These are phyloP conservation scores for Melanocharis versteri DNA, from an alignment of 2,113 vertebrate genomes.

Conservation along the genomic window DNA sequence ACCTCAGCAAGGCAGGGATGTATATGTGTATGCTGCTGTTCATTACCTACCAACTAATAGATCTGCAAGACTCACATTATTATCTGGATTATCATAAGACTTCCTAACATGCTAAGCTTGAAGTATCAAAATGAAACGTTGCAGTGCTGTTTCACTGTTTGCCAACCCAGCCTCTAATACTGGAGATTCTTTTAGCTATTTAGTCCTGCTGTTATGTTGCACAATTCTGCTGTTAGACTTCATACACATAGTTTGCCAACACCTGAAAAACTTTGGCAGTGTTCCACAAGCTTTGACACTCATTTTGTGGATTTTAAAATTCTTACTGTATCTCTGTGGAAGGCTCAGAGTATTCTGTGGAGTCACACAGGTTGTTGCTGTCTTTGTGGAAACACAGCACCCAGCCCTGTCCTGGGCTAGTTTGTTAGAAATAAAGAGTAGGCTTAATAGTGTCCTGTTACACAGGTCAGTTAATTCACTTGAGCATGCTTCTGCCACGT, in stretches of 20 bases:
- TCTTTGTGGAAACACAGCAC: background rate
- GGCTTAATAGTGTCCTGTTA: background rate
- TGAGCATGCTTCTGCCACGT: background rate
- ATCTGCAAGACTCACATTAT: background rate
- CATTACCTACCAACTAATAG: background rate
- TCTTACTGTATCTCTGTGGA: background rate
- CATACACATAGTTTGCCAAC: accelerated
- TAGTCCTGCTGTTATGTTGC: background rate
- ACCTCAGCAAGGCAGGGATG: background rate
- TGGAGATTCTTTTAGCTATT: background rate
- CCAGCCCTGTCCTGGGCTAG: background rate
- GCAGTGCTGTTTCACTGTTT: background rate
- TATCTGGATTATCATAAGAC: background rate
- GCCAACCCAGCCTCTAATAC: background rate
- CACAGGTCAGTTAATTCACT: background rate
- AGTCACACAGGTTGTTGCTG: background rate
- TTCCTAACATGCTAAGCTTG: background rate
- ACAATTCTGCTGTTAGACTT: background rate
- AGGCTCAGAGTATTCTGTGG: background rate
- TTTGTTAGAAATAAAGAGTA: background rate
- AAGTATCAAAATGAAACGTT: background rate
- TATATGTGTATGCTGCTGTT: background rate
- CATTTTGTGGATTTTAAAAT: background rate
- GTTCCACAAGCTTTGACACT: background rate
- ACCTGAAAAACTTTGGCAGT: background rate